Percentiles rank a stretch among this genome's conserved stretches.
These are phyloP conservation scores for Baronia brevicornis DNA, from an alignment of 2,888 invertebrate species.

Conservation along the genomic window DNA sequence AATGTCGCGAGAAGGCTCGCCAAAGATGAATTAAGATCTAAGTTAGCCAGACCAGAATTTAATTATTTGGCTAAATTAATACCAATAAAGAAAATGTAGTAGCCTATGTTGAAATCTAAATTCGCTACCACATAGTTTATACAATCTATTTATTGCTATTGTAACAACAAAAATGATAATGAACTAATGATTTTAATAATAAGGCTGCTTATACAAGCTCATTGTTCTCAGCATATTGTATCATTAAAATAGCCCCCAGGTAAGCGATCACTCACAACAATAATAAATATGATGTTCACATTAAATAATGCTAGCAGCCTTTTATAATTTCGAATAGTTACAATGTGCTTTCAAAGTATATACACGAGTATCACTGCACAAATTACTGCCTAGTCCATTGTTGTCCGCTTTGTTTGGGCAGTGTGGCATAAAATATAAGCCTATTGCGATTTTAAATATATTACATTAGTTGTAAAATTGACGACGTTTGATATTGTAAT, in stretches of 20 bases:
- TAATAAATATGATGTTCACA: conserved; percentile 51
- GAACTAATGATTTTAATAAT: background rate
- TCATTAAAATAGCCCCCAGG: conserved; percentile 17
- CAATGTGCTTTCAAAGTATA: conserved; percentile 57
- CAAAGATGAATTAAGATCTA: no score
- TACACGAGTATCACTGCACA: conserved; percentile 65
- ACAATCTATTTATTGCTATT: no score
- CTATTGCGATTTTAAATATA: background rate
- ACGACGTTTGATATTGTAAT: background rate
- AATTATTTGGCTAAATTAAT: no score
- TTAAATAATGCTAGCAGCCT: conserved; percentile 57
- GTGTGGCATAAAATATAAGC: conserved; percentile 28
- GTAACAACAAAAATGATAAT: no score
- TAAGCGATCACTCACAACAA: conserved; percentile 33
- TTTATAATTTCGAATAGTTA: conserved; percentile 57
- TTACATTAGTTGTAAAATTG: no score
- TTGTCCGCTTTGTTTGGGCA: conserved; percentile 39
- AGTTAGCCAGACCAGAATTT: no score
- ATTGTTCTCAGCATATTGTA: conserved; percentile 7
- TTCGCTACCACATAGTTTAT: no score
- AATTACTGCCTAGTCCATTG: conserved; percentile 59
- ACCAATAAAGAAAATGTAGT: no score
- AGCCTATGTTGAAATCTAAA: no score
- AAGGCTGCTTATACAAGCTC: conserved; percentile 1
- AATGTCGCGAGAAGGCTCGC: no score